Evolutionary conservation across 2,797 vertebrate species (phyloP).

Genomic region (Takifugu rubripes): DNA sequence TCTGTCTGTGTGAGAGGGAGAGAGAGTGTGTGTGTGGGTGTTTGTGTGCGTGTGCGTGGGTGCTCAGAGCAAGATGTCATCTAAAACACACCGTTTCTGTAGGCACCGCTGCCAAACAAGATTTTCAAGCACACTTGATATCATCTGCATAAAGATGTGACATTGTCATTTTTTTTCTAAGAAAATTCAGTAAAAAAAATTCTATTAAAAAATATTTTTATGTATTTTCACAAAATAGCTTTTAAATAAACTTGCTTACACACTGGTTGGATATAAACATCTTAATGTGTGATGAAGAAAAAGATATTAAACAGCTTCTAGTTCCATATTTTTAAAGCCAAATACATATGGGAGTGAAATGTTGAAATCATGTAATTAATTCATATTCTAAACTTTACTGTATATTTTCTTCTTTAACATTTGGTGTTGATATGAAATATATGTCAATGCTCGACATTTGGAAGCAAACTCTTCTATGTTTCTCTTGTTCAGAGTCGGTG

Average conservation of each 20-base stretch:
- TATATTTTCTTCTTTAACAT: constrained; percentile 97
- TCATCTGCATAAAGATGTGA: constrained; percentile 96
- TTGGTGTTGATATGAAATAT: constrained; percentile 95
- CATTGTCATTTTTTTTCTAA: constrained; percentile 88
- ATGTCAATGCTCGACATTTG: constrained; percentile 93
- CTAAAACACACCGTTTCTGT: constrained; percentile 79
- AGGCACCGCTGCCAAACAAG: constrained; percentile 87
- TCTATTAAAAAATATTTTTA: constrained; percentile 90
- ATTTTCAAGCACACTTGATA: constrained; percentile 99
- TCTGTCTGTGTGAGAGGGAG: constrained; percentile 8
- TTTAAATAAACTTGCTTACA: constrained; percentile 99
- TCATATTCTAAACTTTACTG: constrained; percentile 92
- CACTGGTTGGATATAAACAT: constrained; percentile 85
- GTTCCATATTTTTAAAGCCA: constrained; percentile 93
- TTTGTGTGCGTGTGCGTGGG: constrained; percentile 4
- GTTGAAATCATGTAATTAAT: constrained; percentile 93
- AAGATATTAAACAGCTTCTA: constrained; percentile 79
- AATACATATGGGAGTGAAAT: constrained; percentile 85
- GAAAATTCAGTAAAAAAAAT: constrained; percentile 76
- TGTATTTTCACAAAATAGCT: constrained; percentile 99
- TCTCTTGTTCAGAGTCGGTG: constrained; percentile 78
- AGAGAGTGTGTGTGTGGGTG: constrained; percentile 16
- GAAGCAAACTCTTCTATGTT: constrained; percentile 88
- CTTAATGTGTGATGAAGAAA: constrained; percentile 75
- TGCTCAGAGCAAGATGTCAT: constrained; percentile 60